Percentiles rank a stretch among this genome's conserved stretches.
These are phyloP conservation scores for Papilio xuthus DNA, from an alignment of 1,140 invertebrate species.

Conservation along the genomic window DNA sequence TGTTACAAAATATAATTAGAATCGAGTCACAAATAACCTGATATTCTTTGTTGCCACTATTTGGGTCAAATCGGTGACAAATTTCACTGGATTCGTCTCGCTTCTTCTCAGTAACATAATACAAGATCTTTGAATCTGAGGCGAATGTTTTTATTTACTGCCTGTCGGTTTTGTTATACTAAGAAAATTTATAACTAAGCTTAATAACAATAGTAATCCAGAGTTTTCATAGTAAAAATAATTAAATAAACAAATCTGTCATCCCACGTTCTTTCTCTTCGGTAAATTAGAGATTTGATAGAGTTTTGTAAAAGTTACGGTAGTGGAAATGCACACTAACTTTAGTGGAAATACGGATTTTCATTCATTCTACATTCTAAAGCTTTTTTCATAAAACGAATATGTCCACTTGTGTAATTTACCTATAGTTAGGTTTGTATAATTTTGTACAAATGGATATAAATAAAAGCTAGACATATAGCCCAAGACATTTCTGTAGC, in stretches of 20 bases:
- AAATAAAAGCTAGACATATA: constrained; percentile 2
- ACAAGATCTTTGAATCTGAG: not conserved
- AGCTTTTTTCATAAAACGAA: not conserved
- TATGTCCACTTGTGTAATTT: not conserved
- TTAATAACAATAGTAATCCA: no score
- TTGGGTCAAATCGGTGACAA: constrained; percentile 1
- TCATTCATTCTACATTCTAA: not conserved
- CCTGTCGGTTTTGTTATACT: not conserved
- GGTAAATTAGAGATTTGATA: no score
- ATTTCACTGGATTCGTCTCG: constrained; percentile 15
- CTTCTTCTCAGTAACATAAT: not conserved
- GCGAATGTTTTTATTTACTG: not conserved
- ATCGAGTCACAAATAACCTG: constrained; percentile 13
- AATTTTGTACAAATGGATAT: not conserved
- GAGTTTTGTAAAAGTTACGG: no score
- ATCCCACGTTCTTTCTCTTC: no score
- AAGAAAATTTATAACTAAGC: not conserved
- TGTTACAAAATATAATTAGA: constrained; percentile 14
- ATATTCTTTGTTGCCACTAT: constrained; percentile 13
- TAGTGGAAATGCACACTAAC: not conserved
- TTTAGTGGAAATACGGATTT: not conserved
- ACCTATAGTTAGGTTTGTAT: no score
- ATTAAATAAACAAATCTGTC: no score
- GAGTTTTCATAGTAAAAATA: no score
- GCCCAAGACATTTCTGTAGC: not conserved